These are phyloP conservation scores for Atta texana DNA, from an alignment of 1,140 invertebrate species.

Conservation along the genomic window DNA sequence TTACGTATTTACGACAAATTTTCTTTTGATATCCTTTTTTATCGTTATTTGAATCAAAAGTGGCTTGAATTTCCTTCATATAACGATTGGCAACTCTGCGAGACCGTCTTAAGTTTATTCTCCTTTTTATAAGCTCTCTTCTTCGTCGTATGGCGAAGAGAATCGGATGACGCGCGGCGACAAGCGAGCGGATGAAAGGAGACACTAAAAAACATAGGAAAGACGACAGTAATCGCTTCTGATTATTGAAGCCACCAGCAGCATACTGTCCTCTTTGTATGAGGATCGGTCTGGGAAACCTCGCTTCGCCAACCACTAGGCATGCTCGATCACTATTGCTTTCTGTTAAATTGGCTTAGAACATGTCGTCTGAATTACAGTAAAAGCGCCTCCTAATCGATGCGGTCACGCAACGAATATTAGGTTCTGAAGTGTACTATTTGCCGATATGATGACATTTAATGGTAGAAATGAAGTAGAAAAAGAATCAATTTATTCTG, in stretches of 20 bases:
- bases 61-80: slow-evolving; percentile 26
- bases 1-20: neutral
- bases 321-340: slow-evolving; percentile 51
- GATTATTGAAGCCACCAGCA: slow-evolving; percentile 75
- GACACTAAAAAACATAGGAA: slow-evolving; percentile 75
- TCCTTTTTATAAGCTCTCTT: slow-evolving; percentile 54
- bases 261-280: slow-evolving; percentile 40
- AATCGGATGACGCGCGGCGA: slow-evolving; percentile 64
- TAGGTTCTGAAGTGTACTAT: slow-evolving; percentile 6
- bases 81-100: slow-evolving; percentile 44
- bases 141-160: slow-evolving; percentile 44
- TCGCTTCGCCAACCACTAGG: slow-evolving; percentile 44
- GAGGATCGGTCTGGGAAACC: slow-evolving; percentile 20
- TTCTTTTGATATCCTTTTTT: neutral
- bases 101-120: slow-evolving; percentile 19
- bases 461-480: slow-evolving; percentile 21
- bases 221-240: slow-evolving; percentile 78
- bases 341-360: slow-evolving; percentile 51
- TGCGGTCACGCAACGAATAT: slow-evolving; percentile 44
- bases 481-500: slow-evolving; percentile 12
- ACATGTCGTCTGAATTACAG: slow-evolving; percentile 51
- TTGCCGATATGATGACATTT: slow-evolving; percentile 21
- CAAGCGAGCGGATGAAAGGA: slow-evolving; percentile 61
- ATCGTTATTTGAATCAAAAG: slow-evolving; percentile 7
- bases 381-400: slow-evolving; percentile 26